Conservation (phyloP, 1,140 invertebrate species). For the Cardiocondyla obscurior region DNA sequence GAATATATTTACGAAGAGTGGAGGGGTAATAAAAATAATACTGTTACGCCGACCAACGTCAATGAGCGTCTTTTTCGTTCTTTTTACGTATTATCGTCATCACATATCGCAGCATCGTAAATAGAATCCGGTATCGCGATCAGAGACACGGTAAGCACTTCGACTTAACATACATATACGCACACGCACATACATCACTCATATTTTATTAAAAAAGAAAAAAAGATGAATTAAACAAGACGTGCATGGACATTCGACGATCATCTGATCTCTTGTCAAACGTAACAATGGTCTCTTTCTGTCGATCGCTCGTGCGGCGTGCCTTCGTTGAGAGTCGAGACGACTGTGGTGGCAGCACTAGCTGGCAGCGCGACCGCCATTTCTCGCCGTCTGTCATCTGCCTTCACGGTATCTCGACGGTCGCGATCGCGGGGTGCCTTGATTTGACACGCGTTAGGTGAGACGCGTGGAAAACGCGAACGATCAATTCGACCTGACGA, state of each 20-base stretch:
- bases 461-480: not conserved
- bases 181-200: no score
- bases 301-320: not conserved
- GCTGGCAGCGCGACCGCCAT: conserved; percentile 51
- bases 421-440: not conserved
- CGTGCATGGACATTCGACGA: no score
- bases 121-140: not conserved
- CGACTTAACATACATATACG: no score
- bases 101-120: not conserved
- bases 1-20: not conserved
- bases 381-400: not conserved
- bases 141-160: not conserved
- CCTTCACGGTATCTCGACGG: not conserved
- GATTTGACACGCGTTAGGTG: conserved; percentile 19
- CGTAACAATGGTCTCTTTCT: not conserved
- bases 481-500: not conserved
- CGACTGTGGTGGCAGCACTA: not conserved
- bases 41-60: not conserved
- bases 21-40: not conserved
- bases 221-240: no score
- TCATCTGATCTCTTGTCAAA: not conserved
- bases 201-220: no score
- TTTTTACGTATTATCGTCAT: not conserved
- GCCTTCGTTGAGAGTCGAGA: not conserved
- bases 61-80: not conserved